Evolutionary conservation across 1,140 invertebrate species (phyloP), one percentile per base, ranked within the genome.

Genomic region (Rhagoletis zephyria): DNA sequence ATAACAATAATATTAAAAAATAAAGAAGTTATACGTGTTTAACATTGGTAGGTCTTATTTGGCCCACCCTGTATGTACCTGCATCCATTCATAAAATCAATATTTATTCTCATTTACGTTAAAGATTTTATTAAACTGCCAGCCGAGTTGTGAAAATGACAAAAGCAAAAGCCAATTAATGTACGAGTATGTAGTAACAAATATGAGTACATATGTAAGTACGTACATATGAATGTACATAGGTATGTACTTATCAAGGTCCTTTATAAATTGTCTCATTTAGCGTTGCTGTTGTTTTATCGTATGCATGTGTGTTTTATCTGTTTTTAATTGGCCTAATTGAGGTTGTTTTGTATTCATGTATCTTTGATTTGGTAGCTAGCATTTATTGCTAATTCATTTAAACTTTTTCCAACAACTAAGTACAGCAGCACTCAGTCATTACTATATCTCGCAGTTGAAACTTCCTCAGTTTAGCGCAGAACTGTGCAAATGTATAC

Each of bases 221-320:
- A 30, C 30, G 30, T 30, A 30, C 30, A 30, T 30, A 30, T 30
- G 30, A 30, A 30, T 30, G 30, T 30, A 30, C 30, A 30, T 30
- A 30, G 30, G 30, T 30, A 30, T 30, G 30, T 30, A 81, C 51
- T 81, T 81, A n/a, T 81, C 74, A 81, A 81, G 74, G 74, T 81
- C 74, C 48, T 81, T 81, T 56, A 30, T 81, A 51, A 81, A 19
- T 10, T 81, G 45, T 51, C 19, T 56, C 74, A 30, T n/a, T 81
- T 81, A 48, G 51, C 16, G 48, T n/a, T 81, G 74, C 9, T 81
- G 48, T 56, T 59, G 48, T 81, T 81, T 19, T 59, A 16, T 51
- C 16, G 51, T n/a, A 59, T 59, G 10, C 56, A 4, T 81, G 30
- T 59, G 10, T 16, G n/a, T 81, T 30, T 56, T 56, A 81, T 19